Evolutionary conservation across 2,888 invertebrate species (phyloP).

Genomic region (Biston stratarius): DNA sequence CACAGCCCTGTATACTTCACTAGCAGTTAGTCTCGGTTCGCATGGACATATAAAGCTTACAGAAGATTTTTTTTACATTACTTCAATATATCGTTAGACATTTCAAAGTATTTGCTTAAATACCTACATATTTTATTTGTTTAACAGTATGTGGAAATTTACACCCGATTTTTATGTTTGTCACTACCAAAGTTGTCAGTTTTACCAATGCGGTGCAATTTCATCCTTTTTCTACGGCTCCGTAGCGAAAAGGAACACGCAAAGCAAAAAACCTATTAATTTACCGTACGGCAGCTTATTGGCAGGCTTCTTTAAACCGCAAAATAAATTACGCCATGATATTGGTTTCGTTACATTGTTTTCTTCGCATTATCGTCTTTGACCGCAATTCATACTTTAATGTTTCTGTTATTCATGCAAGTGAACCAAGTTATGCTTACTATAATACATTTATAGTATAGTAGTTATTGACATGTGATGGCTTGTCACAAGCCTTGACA

Average conservation of each 20-base stretch:
- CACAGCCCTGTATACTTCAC: background rate
- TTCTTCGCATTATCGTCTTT: constrained; percentile 36
- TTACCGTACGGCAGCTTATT: constrained; percentile 33
- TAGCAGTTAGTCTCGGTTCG: too few species aligned
- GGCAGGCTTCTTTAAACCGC: constrained; percentile 37
- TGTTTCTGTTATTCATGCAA: constrained; percentile 24
- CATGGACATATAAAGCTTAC: too few species aligned
- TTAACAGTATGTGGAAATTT: background rate
- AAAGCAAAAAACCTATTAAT: constrained; percentile 35
- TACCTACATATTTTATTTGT: too few species aligned
- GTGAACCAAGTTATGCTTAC: background rate
- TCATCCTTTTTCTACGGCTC: constrained; percentile 9
- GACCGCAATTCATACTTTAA: constrained; percentile 35
- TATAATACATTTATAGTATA: background rate
- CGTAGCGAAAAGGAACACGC: constrained; percentile 15
- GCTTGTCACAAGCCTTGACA: too few species aligned
- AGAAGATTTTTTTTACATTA: too few species aligned
- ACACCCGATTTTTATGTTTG: background rate
- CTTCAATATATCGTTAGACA: too few species aligned
- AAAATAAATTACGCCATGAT: constrained; percentile 30
- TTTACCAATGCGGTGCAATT: constrained; percentile 8
- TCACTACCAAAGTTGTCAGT: constrained; percentile 3
- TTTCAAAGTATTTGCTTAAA: too few species aligned
- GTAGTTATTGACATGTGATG: too few species aligned
- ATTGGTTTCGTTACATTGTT: constrained; percentile 36